A percentile compares a stretch with the other conserved stretches of the same genome.
These are phyloP conservation scores for Chaetodon trifasciatus DNA, from an alignment of 2,797 vertebrate species.

Conservation along the genomic window DNA sequence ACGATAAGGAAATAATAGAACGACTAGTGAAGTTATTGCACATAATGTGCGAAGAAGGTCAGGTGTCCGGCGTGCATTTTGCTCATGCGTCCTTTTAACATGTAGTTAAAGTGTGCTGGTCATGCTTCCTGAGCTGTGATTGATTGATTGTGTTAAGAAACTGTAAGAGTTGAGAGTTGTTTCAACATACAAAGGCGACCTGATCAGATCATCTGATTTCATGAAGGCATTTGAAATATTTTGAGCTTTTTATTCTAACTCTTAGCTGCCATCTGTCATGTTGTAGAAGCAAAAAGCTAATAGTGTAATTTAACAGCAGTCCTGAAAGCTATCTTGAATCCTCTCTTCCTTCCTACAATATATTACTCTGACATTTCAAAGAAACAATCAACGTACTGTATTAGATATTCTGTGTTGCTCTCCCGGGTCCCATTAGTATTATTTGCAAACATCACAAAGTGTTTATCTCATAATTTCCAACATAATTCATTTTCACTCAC, in stretches of 20 bases:
- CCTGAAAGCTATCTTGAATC: constrained; percentile 1
- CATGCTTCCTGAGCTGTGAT: background rate
- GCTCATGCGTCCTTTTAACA: background rate
- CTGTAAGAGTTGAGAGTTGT: background rate
- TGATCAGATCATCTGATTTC: background rate
- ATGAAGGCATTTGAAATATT: background rate
- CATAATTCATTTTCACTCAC: background rate
- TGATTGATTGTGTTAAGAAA: background rate
- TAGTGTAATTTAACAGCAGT: background rate
- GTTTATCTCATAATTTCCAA: background rate
- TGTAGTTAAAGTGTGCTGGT: background rate
- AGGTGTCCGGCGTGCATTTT: background rate
- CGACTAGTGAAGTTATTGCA: background rate
- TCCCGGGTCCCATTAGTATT: constrained; percentile 10
- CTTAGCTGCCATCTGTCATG: background rate
- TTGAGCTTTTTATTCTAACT: background rate
- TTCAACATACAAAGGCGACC: background rate
- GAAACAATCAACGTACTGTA: constrained; percentile 15
- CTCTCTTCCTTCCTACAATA: background rate
- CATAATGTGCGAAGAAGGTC: background rate
- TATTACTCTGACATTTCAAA: constrained; percentile 23
- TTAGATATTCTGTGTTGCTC: background rate
- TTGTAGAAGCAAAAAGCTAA: background rate
- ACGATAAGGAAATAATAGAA: constrained; percentile 2
- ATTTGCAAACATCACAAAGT: constrained; percentile 19